Base-by-base conservation (phyloP, 2,888 invertebrate species). In the Archaeoteleia sp. region DNA sequence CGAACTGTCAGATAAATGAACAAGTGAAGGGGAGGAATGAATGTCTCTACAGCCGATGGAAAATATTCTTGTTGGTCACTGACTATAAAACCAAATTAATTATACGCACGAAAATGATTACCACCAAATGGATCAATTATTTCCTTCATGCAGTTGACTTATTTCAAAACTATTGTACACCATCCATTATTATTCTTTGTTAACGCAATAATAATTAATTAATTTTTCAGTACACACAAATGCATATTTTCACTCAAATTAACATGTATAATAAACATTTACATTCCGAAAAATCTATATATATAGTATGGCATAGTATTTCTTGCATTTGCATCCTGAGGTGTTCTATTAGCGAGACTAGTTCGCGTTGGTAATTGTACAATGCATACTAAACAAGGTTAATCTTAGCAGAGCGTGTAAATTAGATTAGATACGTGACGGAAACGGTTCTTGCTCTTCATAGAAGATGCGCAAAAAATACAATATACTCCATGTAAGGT, bases 361-460 rank as follows among this genome's bases (percentile, higher is more conserved):
- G 53, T 70, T 58, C 54, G 54, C 25, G 60, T 42, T 53, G 35
- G 63, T 48, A 63, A 70, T 67, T 69, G 58, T 65, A 67, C 63
- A 60, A 49, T 62, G 61, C 61, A 60, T 69, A 63, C 57, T 45
- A 71, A 67, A 69, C 71, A 69, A 71, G 71, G 58, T 63, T 71
- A 54, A 57, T 71, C 60, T 54, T 61, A 67, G 65, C 67, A 58
- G 57, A 71, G 71, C 63, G 63, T 69, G 67, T 67, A 67, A 71
- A 71, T 68, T 71, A 69, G 68, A 71, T 71, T 69, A 69, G 68
- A 63, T 69, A 69, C 61, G 61, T 63, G 61, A 53, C 67, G 51
- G 27, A 20, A 55, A 49, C 43, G 10, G 48, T 62, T 53, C 46
- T 48, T 51, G 46, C 57, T 63, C 48, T 53, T 69, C 51, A 23